phyloP scores from a whole-genome alignment of 2,888 invertebrate species.

The Melieria crassipennis region DNA sequence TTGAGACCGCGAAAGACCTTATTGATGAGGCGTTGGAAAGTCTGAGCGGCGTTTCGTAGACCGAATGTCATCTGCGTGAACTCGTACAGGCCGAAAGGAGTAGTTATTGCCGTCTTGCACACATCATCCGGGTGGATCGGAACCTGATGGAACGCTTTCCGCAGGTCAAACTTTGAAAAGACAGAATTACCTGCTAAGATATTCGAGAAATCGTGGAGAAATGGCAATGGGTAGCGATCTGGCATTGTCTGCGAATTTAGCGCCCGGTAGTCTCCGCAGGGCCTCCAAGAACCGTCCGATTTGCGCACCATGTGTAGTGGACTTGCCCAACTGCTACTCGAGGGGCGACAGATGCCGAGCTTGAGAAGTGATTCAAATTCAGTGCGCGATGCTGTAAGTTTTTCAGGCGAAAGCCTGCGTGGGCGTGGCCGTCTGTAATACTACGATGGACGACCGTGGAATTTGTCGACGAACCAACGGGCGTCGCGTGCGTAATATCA shows the following conservation, averaged over 20 bases:
- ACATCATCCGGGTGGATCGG: slow-evolving; percentile 27
- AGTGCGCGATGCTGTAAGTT: slow-evolving; percentile 18
- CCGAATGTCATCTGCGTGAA: not conserved
- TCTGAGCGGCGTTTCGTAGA: slow-evolving; percentile 28
- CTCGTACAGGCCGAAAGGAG: not conserved
- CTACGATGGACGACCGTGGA: not conserved
- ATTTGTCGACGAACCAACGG: slow-evolving; percentile 17
- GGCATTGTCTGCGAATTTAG: slow-evolving; percentile 26
- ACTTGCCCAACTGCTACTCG: slow-evolving; percentile 43
- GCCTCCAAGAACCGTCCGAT: slow-evolving; percentile 33
- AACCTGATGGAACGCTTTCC: slow-evolving; percentile 31
- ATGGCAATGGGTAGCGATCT: slow-evolving; percentile 22
- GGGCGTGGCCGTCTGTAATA: slow-evolving; percentile 4
- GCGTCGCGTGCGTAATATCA: slow-evolving; percentile 24
- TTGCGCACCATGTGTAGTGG: slow-evolving; percentile 56
- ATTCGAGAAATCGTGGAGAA: slow-evolving; percentile 15
- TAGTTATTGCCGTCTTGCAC: slow-evolving; percentile 26
- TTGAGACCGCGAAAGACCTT: slow-evolving; percentile 26
- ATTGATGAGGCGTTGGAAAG: slow-evolving; percentile 41
- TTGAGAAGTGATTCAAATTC: not conserved
- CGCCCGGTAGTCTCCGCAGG: slow-evolving; percentile 38
- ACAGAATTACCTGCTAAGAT: slow-evolving; percentile 20
- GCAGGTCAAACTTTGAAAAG: slow-evolving; percentile 32
- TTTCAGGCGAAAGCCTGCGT: slow-evolving; percentile 48
- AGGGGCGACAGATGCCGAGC: slow-evolving; percentile 5